Base-by-base conservation (phyloP, 2,888 invertebrate species). In the Lepidochrysops patricia region DNA sequence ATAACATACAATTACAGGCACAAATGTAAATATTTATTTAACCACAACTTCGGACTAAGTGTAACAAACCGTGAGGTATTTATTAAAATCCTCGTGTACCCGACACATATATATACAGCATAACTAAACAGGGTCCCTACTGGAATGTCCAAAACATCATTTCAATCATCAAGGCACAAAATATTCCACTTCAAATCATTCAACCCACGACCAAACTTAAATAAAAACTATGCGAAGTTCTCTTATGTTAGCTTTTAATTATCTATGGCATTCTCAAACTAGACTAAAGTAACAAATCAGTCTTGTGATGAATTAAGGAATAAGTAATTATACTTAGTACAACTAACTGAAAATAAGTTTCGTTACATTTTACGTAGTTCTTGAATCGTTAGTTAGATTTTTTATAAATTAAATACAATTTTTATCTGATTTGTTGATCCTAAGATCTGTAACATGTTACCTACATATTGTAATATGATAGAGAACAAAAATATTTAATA, bases 211-310 rank as follows among this genome's bases (percentile, higher is more conserved):
- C 68, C 69, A 77, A 43, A 79, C 75, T 74, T 79, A 80, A 72
- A 71, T 74, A 75, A 71, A 77, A 74, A 74, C 74, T 75, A 75
- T 74, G 78, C 74, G 73, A 80, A 80, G 75, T 75, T 72, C 13
- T 52, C 13, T 13, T 50, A 50, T 1, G 25, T 50, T 50, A 27
- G 27, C 50, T 27, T 50, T 50, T 50, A 50, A 79, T 79, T 82
- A 84, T 87, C 87, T 87, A 89, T 89, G 89, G 89, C 89, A 88
- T 88, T 86, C 80, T 84, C 83, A 82, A 88, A 89, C 87, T 89
- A 89, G 88, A 89, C 87, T 88, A 88, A 77, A 86, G 79, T 87
- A 89, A 88, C 85, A 84, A 87, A 89, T 90, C 90, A 90, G 90
- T 90, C 90, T 90, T 90, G 79, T 76, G 84, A 80, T 59, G 67